Percentiles rank a stretch among this genome's conserved stretches.
These are phyloP conservation scores for Euschistus heros DNA, from an alignment of 1,140 invertebrate species.

Conservation along the genomic window DNA sequence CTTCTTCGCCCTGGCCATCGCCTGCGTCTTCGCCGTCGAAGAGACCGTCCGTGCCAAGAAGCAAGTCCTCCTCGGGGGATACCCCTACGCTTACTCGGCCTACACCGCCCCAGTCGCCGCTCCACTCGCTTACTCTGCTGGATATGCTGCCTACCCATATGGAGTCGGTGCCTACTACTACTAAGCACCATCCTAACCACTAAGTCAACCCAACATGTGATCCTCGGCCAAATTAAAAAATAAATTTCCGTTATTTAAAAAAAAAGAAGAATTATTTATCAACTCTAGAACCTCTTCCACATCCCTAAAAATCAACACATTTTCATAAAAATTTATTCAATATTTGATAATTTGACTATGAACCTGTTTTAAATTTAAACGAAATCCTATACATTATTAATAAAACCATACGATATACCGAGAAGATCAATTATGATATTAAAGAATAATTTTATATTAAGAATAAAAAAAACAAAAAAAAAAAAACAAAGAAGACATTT, in stretches of 20 bases:
- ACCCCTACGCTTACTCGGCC: conserved; percentile 13
- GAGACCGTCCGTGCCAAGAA: conserved; percentile 14
- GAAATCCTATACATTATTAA: too few relatives aligned
- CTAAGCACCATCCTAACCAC: background rate
- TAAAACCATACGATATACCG: too few relatives aligned
- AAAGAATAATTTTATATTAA: too few relatives aligned
- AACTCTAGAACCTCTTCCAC: too few relatives aligned
- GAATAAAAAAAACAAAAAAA: too few relatives aligned
- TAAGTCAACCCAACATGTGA: background rate
- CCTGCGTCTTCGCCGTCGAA: conserved; percentile 13
- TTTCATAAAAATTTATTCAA: too few relatives aligned
- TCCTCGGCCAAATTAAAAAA: background rate
- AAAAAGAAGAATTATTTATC: background rate
- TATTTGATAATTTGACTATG: too few relatives aligned
- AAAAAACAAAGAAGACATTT: too few relatives aligned
- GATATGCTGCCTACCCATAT: conserved; percentile 20
- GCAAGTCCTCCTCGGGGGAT: conserved; percentile 20
- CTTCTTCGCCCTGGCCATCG: background rate
- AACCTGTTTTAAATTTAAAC: too few relatives aligned
- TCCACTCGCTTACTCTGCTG: background rate
- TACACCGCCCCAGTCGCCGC: background rate
- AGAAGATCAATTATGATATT: too few relatives aligned
- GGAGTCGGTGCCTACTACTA: conserved; percentile 11
- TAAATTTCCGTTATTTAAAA: background rate
- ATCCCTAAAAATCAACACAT: too few relatives aligned